Base-by-base conservation (phyloP, 2,888 invertebrate species). In the Synanthedon formicaeformis region DNA sequence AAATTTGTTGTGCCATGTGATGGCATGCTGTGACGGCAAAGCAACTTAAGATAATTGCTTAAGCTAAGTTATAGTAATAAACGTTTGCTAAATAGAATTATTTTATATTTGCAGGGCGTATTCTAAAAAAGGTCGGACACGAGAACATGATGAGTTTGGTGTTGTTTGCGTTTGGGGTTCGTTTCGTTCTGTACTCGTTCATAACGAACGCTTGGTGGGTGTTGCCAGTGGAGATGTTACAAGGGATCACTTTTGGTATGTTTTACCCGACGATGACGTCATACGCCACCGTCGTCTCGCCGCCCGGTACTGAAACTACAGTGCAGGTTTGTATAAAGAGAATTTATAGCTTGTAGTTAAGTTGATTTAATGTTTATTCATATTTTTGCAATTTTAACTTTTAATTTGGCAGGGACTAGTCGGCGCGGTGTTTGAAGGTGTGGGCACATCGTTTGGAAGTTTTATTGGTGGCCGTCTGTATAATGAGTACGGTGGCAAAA, bases 221-320 rank as follows among this genome's bases (percentile, higher is more conserved):
- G 50, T 83, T 98, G 55, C 92, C 95, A 0, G 91, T 97, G 52
- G 98, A 98, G 77, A 75, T 96, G 56, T 80, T 94, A 8, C 96
- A 97, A 77, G 96, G 97, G 0, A 82, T 97, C 18, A 96, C 96
- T 0, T 94, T 95, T 72, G 97, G 97, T 16, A 90, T 96, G 71
- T 94, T 94, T 66, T 96, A 94, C 75, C 92, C 96, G 0, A 93
- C 95, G 10, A 95, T 96, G 94, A 92, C 95, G 14, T 94, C 95
- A 0, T 96, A 96, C 76, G 96, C 96, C 0, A 94, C 92, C 69
- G 91, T 93, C 57, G 91, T 95, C 1, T 93, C 96, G 2, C 95
- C 95, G 1, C 90, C 92, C 0, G 96, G 96, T 10, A 94, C 94
- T 0, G 94, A 95, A 77, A 94, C 95, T 0, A 96, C 96, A 12